These are phyloP conservation scores for Pollenia labialis DNA, from an alignment of 2,888 invertebrate genomes.

Conservation along the genomic window DNA sequence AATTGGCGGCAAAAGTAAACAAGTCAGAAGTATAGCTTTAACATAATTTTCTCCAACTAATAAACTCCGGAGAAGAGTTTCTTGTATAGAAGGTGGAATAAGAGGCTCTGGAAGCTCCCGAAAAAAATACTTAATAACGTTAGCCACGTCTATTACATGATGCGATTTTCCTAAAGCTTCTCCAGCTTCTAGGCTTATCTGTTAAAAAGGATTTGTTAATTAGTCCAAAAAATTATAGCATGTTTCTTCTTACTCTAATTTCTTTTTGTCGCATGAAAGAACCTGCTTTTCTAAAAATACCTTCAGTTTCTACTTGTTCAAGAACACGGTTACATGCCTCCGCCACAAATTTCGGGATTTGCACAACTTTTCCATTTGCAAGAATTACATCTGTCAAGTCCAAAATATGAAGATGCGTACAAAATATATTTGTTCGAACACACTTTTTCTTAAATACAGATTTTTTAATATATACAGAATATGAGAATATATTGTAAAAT, in stretches of 20 bases:
- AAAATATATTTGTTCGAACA: slow-evolving; percentile 84
- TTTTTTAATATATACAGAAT: neutral
- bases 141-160: slow-evolving; percentile 93
- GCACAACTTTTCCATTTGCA: slow-evolving; percentile 88
- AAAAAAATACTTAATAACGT: slow-evolving; percentile 93
- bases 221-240: neutral
- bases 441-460: slow-evolving; percentile 73
- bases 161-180: slow-evolving; percentile 88
- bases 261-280: slow-evolving; percentile 92
- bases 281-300: slow-evolving; percentile 95
- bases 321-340: slow-evolving; percentile 89
- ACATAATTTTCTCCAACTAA: slow-evolving; percentile 86
- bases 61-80: slow-evolving; percentile 89
- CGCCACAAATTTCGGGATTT: slow-evolving; percentile 89
- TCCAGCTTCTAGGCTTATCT: slow-evolving; percentile 87
- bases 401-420: slow-evolving; percentile 85
- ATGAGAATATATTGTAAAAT: no score
- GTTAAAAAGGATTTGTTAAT: neutral
- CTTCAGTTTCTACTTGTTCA: slow-evolving; percentile 90
- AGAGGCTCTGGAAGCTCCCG: slow-evolving; percentile 93
- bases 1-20: slow-evolving; percentile 89
- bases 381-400: slow-evolving; percentile 86
- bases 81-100: slow-evolving; percentile 89
- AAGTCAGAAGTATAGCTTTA: slow-evolving; percentile 87
- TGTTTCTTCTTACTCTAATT: slow-evolving; percentile 87